Evolutionary conservation across 2,888 invertebrate species (phyloP), one percentile per base, ranked within the genome.

Genomic region (Corythucha ciliata): DNA sequence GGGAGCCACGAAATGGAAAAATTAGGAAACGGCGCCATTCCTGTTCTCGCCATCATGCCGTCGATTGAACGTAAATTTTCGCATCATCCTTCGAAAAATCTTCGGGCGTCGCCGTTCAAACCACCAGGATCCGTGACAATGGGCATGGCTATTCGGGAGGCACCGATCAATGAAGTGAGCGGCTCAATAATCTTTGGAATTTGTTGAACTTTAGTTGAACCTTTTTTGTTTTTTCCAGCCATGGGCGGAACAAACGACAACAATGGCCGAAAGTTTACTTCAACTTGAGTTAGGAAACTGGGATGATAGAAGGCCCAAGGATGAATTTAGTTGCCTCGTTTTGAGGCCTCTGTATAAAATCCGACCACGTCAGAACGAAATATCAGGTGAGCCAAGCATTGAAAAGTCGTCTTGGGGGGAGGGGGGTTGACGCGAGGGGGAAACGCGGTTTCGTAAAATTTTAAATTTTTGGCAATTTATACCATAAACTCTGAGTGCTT

Each of bases 301-400:
- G 53, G 29, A 25, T 14, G 56, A 56, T 32, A 67, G 70, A 40
- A 67, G 68, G 32, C 66, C 66, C 18, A 63, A 67, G 1, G 76
- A 77, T 59, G 70, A 72, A 57, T 76, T 77, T 56, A 74, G 70
- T 52, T 73, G 72, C 57, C 65, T 73, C 47, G 62, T 69, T 27
- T 55, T 76, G 46, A 72, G 73, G 57, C 76, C 76, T 1, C 57
- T 71, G 2, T 72, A 72, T 59, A 37, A 44, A 16, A 39, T n/a
- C n/a, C n/a, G n/a, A n/a, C n/a, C n/a, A n/a, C n/a, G n/a, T n/a
- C n/a, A n/a, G n/a, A n/a, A n/a, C n/a, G n/a, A n/a, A n/a, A n/a
- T n/a, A n/a, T n/a, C n/a, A n/a, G n/a, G n/a, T n/a, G n/a, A n/a
- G n/a, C n/a, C n/a, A n/a, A n/a, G n/a, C n/a, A n/a, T n/a, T n/a